Evolutionary conservation across 2,113 vertebrate genomes (phyloP).

Genomic region (Silurus meridionalis): DNA sequence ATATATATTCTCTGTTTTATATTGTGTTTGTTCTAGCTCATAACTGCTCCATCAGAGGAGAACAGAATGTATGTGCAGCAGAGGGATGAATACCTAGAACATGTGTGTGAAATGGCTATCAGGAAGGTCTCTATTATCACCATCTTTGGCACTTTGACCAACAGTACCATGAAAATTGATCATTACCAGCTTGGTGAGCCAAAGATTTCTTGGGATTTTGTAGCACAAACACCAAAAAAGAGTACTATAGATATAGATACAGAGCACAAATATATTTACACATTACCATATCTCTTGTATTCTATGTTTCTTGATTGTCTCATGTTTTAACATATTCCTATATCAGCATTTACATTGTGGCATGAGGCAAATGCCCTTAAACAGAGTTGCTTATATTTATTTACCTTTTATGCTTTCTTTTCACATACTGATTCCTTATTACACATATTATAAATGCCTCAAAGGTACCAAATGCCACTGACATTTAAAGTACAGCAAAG

Average conservation of each 20-base stretch:
- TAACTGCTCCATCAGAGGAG: constrained; percentile 86
- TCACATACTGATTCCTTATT: neutral
- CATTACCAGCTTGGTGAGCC: constrained; percentile 94
- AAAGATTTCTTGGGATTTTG: neutral
- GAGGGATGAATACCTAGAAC: constrained; percentile 93
- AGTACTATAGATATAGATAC: neutral
- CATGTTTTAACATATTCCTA: neutral
- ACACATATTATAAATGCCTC: neutral
- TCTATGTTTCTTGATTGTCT: neutral
- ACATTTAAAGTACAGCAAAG: constrained; percentile 39
- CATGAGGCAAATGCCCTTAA: neutral
- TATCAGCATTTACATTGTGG: neutral
- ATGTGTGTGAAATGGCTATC: constrained; percentile 98
- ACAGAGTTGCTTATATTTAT: neutral
- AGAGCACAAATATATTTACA: neutral
- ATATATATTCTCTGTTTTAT: neutral
- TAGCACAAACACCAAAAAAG: neutral
- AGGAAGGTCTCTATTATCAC: constrained; percentile 93
- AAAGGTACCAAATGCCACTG: neutral
- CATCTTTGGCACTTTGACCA: constrained; percentile 87
- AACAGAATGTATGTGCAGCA: constrained; percentile 92
- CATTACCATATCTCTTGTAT: too few species aligned
- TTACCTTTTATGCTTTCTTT: neutral
- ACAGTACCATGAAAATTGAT: constrained; percentile 98
- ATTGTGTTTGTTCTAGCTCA: constrained; percentile 75